These are phyloP conservation scores for Calliphora vicina DNA, from an alignment of 1,140 invertebrate species.

Conservation along the genomic window DNA sequence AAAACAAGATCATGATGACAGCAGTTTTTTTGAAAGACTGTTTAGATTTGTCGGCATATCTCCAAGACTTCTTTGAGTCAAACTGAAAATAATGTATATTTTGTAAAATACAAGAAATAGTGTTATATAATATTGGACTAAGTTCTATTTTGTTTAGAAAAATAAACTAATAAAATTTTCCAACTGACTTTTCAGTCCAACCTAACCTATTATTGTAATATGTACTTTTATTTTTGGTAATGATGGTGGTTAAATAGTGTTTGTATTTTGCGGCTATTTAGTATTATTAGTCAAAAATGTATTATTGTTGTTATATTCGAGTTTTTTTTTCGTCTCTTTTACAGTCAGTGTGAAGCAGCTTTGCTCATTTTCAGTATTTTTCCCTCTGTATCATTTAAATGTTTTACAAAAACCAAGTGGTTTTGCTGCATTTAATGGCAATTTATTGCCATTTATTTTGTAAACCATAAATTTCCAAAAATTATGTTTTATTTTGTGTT, in stretches of 20 bases:
- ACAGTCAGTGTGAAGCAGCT: neutral
- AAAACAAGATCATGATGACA: too few species aligned
- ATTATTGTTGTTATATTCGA: conserved; percentile 16
- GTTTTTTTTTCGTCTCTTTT: neutral
- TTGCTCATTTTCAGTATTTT: neutral
- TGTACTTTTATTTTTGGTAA: neutral
- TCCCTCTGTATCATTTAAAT: conserved; percentile 45
- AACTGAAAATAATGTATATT: too few species aligned
- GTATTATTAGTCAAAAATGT: conserved; percentile 55
- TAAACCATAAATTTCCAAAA: conserved; percentile 37
- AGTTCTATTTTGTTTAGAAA: too few species aligned
- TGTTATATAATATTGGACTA: too few species aligned
- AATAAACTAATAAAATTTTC: too few species aligned
- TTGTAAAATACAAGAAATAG: too few species aligned
- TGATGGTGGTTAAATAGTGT: conserved; percentile 29
- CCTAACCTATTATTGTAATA: neutral
- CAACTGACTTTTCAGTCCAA: too few species aligned
- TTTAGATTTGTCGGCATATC: too few species aligned
- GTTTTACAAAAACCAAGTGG: conserved; percentile 47
- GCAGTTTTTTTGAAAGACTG: too few species aligned
- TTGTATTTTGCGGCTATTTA: conserved; percentile 48
- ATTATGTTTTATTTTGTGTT: conserved; percentile 27
- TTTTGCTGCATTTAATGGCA: conserved; percentile 50
- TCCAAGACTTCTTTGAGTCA: too few species aligned
- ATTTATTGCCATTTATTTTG: conserved; percentile 55